These are phyloP conservation scores for Drosophila miranda DNA, from an alignment of 1,140 invertebrate species.

Conservation along the genomic window DNA sequence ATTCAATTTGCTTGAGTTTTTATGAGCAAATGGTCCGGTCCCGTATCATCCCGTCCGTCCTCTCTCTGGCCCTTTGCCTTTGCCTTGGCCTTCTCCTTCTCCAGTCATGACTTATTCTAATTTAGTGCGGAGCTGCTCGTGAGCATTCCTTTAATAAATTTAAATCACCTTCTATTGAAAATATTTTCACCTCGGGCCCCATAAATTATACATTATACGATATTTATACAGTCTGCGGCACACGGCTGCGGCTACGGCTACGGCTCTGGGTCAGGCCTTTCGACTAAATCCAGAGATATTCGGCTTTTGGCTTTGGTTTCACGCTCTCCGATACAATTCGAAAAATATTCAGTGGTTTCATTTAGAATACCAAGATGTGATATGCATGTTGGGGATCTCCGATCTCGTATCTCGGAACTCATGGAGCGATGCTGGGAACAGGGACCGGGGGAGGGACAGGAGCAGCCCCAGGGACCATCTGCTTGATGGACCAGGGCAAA, in stretches of 20 bases:
- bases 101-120: constrained; percentile 66
- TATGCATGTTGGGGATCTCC: not conserved
- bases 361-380: constrained; percentile 18
- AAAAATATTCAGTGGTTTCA: constrained; percentile 31
- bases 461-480: not conserved
- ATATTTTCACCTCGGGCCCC: constrained; percentile 77
- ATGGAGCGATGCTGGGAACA: not conserved
- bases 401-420: not conserved
- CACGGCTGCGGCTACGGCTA: not conserved
- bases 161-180: constrained; percentile 81
- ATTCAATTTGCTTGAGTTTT: constrained; percentile 74
- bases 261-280: constrained; percentile 18
- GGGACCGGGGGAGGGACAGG: not conserved
- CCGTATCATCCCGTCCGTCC: no score
- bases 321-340: not conserved
- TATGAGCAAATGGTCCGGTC: constrained; percentile 47
- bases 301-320: constrained; percentile 3
- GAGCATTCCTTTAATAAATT: constrained; percentile 81
- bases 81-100: not conserved
- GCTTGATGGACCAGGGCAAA: constrained; percentile 47
- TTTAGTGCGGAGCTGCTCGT: constrained; percentile 74
- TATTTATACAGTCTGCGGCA: constrained; percentile 34
- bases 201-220: constrained; percentile 70
- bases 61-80: not conserved
- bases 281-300: constrained; percentile 7